These are phyloP conservation scores for Madoqua kirkii DNA, from an alignment of 2,113 vertebrate genomes.

Conservation along the genomic window DNA sequence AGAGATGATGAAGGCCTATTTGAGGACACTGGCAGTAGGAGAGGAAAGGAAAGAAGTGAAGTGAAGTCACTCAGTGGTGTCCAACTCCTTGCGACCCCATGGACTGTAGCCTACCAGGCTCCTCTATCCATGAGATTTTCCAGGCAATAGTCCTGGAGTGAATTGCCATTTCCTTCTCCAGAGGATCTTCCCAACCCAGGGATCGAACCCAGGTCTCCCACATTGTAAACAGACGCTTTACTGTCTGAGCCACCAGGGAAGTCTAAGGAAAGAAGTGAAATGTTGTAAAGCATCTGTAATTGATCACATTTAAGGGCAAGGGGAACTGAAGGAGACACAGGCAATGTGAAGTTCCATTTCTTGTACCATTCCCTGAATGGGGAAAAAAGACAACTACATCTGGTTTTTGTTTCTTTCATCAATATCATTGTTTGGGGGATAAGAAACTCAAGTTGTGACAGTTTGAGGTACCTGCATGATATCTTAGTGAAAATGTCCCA, in stretches of 20 bases:
- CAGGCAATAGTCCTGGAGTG: too few species aligned
- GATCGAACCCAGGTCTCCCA: rapidly evolving
- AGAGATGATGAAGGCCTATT: not conserved
- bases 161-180: too few species aligned
- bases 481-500: slow-evolving; percentile 1
- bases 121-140: too few species aligned
- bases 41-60: not conserved
- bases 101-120: too few species aligned
- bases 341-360: not conserved
- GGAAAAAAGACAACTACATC: not conserved
- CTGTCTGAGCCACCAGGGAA: too few species aligned
- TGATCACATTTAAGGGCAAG: not conserved
- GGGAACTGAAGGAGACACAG: not conserved
- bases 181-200: too few species aligned
- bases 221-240: too few species aligned
- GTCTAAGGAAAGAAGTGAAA: not conserved
- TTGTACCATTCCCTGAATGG: not conserved
- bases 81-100: too few species aligned
- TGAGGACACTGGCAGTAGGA: not conserved
- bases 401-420: not conserved
- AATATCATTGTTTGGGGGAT: not conserved
- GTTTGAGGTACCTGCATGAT: not conserved
- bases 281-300: not conserved
- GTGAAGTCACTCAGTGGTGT: too few species aligned
- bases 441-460: not conserved